Conservation (phyloP, 37 sponge, comb jelly and placozoan species). For the Aphrocallistes beatrix region DNA sequence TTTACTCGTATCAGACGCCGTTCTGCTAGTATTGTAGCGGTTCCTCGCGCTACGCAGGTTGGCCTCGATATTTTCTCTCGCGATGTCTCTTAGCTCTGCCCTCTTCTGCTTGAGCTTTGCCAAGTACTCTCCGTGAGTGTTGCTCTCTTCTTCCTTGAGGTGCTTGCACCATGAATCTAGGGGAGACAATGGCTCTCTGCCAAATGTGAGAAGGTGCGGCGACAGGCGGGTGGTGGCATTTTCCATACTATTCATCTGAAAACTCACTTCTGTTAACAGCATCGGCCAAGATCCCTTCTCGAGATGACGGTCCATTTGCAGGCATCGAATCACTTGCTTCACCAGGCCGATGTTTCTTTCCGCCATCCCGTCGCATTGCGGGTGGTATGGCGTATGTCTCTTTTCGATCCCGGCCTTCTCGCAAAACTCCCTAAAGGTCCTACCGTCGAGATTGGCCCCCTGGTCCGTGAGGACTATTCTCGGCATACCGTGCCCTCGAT, state of each 20-base stretch:
- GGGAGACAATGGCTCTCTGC: not conserved
- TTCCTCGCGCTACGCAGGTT: not conserved
- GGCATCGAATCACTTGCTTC: not conserved
- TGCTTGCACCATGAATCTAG: not conserved
- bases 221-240: conserved; percentile 9
- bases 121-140: not conserved
- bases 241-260: not conserved
- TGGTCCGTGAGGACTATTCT: not conserved
- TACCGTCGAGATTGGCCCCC: not conserved
- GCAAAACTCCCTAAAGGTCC: not conserved
- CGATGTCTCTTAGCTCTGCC: not conserved
- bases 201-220: not conserved
- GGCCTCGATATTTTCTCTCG: not conserved
- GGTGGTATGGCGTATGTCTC: not conserved
- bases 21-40: not conserved
- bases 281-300: not conserved
- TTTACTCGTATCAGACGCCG: not conserved
- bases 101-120: not conserved
- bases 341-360: conserved; percentile 9
- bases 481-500: not conserved
- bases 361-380: not conserved
- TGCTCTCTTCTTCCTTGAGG: not conserved
- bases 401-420: not conserved
- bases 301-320: not conserved
- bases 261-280: not conserved